Conservation (phyloP, 2,888 invertebrate species). For the Agapostemon virescens region DNA sequence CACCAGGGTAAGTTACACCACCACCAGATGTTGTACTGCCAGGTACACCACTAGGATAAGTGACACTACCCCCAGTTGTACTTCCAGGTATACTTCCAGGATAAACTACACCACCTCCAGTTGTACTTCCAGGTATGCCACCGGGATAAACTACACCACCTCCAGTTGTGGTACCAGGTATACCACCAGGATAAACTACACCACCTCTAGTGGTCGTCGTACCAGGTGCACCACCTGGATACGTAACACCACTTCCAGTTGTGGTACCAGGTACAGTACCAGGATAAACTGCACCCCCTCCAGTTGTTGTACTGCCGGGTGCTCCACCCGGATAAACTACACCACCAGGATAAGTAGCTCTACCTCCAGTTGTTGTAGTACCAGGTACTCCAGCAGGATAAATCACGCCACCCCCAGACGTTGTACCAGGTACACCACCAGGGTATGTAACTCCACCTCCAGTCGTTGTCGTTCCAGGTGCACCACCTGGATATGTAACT, state of each 20-base stretch:
- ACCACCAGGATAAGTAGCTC: background rate
- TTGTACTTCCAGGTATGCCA: background rate
- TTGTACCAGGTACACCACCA: background rate
- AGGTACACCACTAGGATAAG: background rate
- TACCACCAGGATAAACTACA: background rate
- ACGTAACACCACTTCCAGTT: background rate
- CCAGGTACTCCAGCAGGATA: no score
- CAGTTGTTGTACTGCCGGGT: background rate
- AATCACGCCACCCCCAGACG: no score
- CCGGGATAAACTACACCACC: background rate
- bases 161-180: background rate
- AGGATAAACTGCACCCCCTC: background rate
- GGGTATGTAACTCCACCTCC: background rate
- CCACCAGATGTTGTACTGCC: background rate
- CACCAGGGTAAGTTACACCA: background rate
- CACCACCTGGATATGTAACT: background rate
- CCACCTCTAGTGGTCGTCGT: background rate
- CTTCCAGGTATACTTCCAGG: background rate
- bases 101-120: background rate
- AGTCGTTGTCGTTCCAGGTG: background rate
- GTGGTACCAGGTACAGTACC: background rate
- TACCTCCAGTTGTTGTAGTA: background rate
- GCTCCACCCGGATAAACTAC: background rate
- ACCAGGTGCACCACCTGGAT: background rate
- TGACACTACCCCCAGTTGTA: background rate